These are phyloP conservation scores for Rhynchophorus ferrugineus DNA, from an alignment of 1,140 invertebrate genomes.

Conservation along the genomic window DNA sequence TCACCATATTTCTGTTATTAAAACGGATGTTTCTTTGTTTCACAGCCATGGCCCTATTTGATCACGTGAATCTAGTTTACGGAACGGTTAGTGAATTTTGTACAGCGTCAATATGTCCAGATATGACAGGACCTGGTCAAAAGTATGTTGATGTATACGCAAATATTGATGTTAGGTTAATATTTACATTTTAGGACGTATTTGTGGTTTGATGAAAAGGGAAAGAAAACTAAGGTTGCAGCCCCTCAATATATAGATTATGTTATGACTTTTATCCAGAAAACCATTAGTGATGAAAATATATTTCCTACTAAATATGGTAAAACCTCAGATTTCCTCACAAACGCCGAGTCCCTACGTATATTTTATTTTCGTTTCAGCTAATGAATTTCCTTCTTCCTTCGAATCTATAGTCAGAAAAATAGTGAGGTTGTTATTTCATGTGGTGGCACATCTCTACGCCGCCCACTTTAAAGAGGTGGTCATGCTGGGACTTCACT, in stretches of 20 bases:
- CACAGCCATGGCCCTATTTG: slow-evolving; percentile 94
- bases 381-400: slow-evolving; percentile 88
- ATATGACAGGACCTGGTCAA: slow-evolving; percentile 91
- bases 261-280: slow-evolving; percentile 96
- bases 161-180: not conserved
- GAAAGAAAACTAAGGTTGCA: slow-evolving; percentile 93
- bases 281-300: slow-evolving; percentile 92
- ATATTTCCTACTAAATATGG: slow-evolving; percentile 98
- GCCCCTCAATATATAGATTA: slow-evolving; percentile 98
- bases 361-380: slow-evolving; percentile 48
- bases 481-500: slow-evolving; percentile 82
- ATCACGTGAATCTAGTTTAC: slow-evolving; percentile 96
- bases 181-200: slow-evolving; percentile 65
- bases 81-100: slow-evolving; percentile 97
- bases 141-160: slow-evolving; percentile 52
- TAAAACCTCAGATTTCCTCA: slow-evolving; percentile 41
- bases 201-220: slow-evolving; percentile 97
- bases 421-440: slow-evolving; percentile 92
- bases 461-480: slow-evolving; percentile 95
- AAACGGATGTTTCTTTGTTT: slow-evolving; percentile 14
- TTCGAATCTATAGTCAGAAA: slow-evolving; percentile 94
- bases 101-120: slow-evolving; percentile 84
- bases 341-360: not conserved
- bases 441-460: slow-evolving; percentile 96
- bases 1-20: not conserved